These are phyloP conservation scores for Dolichotis patagonum DNA, from an alignment of 2,113 vertebrate species.

Conservation along the genomic window DNA sequence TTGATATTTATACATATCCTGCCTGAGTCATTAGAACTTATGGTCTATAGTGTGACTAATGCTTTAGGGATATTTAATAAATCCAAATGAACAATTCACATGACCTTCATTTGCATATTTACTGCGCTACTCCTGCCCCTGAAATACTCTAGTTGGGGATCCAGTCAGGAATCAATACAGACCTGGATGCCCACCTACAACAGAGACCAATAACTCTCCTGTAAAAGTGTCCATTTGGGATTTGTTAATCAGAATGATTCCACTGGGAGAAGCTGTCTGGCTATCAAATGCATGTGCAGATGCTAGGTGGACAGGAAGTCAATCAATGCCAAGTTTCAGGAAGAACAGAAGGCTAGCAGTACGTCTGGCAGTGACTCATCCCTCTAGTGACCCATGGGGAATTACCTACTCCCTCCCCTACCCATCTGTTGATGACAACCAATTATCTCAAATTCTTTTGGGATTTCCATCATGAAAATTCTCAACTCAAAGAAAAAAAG, in stretches of 20 bases:
- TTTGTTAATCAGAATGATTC: neutral
- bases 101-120: neutral
- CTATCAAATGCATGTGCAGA: neutral
- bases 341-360: neutral
- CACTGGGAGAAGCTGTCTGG: neutral
- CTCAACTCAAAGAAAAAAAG: constrained; percentile 62
- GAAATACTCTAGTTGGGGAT: neutral
- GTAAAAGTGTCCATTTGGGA: too few species aligned
- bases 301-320: neutral
- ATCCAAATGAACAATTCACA: neutral
- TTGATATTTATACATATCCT: constrained; percentile 67
- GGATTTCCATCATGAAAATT: constrained; percentile 74
- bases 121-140: neutral
- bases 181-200: neutral
- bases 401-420: constrained; percentile 25
- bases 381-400: constrained; percentile 26
- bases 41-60: constrained; percentile 67
- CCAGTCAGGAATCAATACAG: constrained; percentile 28
- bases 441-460: constrained; percentile 76
- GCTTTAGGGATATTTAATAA: constrained; percentile 53
- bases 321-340: neutral
- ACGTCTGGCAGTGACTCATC: constrained; percentile 37
- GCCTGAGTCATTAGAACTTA: constrained; percentile 69
- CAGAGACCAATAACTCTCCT: neutral
- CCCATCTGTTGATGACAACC: constrained; percentile 81